Conservation (phyloP, 2,888 invertebrate species). For the Acanthosepion lycidas region DNA sequence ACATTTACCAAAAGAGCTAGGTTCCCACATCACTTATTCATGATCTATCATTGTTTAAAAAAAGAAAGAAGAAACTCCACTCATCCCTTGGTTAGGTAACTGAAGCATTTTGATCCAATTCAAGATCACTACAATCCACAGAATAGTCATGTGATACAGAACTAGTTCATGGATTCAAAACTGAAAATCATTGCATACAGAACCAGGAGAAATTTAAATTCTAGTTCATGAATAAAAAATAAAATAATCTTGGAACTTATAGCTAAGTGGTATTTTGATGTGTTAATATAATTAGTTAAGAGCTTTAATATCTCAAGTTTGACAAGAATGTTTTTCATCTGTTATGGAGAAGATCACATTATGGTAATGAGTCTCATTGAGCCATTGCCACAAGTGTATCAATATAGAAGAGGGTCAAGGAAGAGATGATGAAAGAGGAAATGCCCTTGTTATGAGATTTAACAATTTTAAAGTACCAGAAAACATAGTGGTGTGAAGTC, state of each 20-base stretch:
- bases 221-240: background rate
- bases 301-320: background rate
- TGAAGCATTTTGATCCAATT: background rate
- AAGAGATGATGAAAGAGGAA: constrained; percentile 4
- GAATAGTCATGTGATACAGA: background rate
- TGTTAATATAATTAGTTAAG: no score
- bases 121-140: background rate
- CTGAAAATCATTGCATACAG: background rate
- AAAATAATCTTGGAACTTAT: background rate
- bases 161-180: background rate
- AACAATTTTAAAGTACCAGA: background rate
- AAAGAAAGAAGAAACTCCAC: background rate
- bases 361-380: background rate
- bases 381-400: background rate
- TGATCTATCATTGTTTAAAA: background rate
- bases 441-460: constrained; percentile 9
- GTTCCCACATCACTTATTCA: background rate
- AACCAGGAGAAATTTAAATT: background rate
- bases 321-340: background rate
- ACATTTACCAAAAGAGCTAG: no score
- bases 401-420: background rate
- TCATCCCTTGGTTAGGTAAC: background rate
- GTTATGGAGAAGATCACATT: background rate
- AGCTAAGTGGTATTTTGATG: background rate
- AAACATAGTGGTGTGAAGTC: background rate